Percentiles rank a stretch among this genome's conserved stretches.
Evolutionary conservation across 2,113 vertebrate genomes (phyloP).

Genomic region (Fregata magnificens): DNA sequence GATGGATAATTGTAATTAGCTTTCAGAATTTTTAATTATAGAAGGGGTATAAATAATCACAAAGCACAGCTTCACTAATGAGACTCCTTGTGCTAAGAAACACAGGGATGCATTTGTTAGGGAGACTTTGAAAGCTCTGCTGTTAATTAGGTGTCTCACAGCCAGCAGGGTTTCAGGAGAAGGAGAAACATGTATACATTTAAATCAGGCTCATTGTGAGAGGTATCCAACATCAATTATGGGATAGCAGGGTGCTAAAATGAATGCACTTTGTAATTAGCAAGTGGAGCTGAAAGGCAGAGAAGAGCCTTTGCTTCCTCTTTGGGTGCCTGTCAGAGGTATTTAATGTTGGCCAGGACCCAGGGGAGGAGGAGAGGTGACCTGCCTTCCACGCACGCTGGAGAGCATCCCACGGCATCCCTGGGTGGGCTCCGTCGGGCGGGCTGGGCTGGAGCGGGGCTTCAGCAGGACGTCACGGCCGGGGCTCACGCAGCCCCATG

Average conservation of each 20-base stretch:
- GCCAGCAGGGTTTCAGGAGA: constrained; percentile 45
- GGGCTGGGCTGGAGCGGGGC: background rate
- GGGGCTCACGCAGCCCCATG: rapidly evolving
- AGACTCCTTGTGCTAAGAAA: constrained; percentile 62
- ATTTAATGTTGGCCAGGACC: background rate
- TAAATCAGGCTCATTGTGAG: constrained; percentile 52
- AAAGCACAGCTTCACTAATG: constrained; percentile 67
- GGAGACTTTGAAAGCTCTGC: constrained; percentile 63
- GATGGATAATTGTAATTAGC: constrained; percentile 78
- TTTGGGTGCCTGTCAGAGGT: background rate
- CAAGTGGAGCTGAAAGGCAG: background rate
- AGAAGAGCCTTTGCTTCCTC: background rate
- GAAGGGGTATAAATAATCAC: constrained; percentile 76
- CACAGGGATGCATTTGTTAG: constrained; percentile 58
- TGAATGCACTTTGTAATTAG: constrained; percentile 33
- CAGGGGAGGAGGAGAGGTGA: background rate
- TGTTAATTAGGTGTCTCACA: constrained; percentile 69
- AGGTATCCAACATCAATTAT: constrained; percentile 21
- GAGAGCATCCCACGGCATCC: background rate
- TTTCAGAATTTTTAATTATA: constrained; percentile 79
- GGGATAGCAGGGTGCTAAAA: constrained; percentile 46
- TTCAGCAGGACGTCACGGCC: rapidly evolving
- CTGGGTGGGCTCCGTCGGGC: background rate
- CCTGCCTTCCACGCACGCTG: rapidly evolving
- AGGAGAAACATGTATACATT: constrained; percentile 39